Base-by-base conservation (phyloP, 2,113 vertebrate genomes). In the Malurus elegans region DNA sequence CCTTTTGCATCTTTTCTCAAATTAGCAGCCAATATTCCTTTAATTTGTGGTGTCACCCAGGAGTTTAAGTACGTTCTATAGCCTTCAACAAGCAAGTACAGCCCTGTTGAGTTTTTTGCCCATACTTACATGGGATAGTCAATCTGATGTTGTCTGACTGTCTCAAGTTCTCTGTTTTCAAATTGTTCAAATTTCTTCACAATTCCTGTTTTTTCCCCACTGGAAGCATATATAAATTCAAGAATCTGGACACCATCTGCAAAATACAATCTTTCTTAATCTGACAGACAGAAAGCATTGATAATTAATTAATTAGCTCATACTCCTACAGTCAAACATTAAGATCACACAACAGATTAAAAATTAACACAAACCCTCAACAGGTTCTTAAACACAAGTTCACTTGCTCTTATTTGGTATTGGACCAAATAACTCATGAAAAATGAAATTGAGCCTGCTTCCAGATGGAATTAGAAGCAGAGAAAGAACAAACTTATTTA, bases 221-320 rank as follows among this genome's bases (percentile, higher is more conserved):
- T 98, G 75, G 98, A 99, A 50, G 98, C 99, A 42, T 99, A 98
- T 18, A 98, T 98, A 86, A 99, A 99, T 61, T 84, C 93, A 1
- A 99, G 98, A 86, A 99, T 56, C 89, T 98, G 97, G 42, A 98
- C 96, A 29, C 86, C 91, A 79, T 98, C 99, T 99, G 96, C 53
- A 97, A 97, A 95, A 64, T 51, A 88, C 50, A 97, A 72, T 84
- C 62, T 15, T 81, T 62, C 58, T 90, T 92, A 91, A 95, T 88
- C 36, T 79, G 78, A 40, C 56, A 65, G 62, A 66, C 90, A 93
- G 73, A 23, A 83, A 73, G 9, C 31, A 86, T 23, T 38, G 14
- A 31, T 60, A 93, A 50, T 21, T 54, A 67, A 80, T 75, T 14
- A 31, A 85, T 69, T 66, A 76, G 28, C 53, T 87, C 29, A 56